Evolutionary conservation across 1,140 invertebrate genomes (phyloP).

Genomic region (Procambarus virginalis): DNA sequence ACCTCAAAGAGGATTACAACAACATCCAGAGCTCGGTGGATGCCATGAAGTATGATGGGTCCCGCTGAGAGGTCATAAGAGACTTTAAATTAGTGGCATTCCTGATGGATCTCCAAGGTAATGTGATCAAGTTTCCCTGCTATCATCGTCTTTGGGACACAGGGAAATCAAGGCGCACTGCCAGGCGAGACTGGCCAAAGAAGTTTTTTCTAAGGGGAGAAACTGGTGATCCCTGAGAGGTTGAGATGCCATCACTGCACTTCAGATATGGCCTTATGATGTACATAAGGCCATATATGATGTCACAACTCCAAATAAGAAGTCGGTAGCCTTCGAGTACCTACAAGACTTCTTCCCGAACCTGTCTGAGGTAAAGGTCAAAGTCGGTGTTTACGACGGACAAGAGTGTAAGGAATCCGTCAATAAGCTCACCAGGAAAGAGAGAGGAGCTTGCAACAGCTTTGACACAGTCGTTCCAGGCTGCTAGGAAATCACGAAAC

Average conservation of each 20-base stretch:
- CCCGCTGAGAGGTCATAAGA: neutral
- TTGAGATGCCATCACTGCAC: constrained; percentile 56
- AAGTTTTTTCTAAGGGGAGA: neutral
- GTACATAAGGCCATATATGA: constrained; percentile 72
- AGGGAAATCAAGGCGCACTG: neutral
- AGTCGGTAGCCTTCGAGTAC: too few species aligned
- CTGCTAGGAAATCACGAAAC: too few species aligned
- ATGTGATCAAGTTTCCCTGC: constrained; percentile 45
- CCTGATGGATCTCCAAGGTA: too few species aligned
- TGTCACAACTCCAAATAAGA: neutral
- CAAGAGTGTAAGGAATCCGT: constrained; percentile 67
- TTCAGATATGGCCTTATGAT: constrained; percentile 43
- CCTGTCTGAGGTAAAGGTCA: too few species aligned
- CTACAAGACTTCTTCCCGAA: too few species aligned
- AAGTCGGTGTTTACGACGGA: constrained; percentile 52
- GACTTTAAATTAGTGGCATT: too few species aligned
- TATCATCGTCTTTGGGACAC: constrained; percentile 68
- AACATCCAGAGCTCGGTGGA: neutral
- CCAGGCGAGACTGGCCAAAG: neutral
- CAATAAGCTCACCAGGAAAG: constrained; percentile 63
- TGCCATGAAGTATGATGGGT: constrained; percentile 6
- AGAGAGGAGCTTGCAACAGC: constrained; percentile 66
- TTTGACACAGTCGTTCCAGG: neutral
- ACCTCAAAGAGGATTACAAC: too few species aligned
- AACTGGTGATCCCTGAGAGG: constrained; percentile 4